phyloP scores from a whole-genome alignment of 1,140 invertebrate species.

The Eciton burchellii region DNA sequence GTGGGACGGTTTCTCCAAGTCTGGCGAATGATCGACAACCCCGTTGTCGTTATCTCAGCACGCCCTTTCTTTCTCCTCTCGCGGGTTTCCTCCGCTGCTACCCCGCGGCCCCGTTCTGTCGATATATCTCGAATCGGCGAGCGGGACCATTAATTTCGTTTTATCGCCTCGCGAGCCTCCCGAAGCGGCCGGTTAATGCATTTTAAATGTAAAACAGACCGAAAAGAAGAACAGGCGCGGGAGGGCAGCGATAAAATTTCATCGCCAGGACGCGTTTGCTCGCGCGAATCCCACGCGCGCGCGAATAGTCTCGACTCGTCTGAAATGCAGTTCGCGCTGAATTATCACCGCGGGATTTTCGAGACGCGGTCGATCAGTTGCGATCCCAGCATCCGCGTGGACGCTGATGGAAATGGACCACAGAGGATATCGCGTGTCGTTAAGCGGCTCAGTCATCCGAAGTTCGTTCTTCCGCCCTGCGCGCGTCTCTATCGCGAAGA shows the following conservation, averaged over 20 bases:
- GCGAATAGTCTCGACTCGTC: not conserved
- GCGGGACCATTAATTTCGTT: constrained; percentile 85
- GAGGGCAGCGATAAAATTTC: constrained; percentile 83
- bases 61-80: constrained; percentile 54
- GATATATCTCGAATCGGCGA: constrained; percentile 83
- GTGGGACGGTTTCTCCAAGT: constrained; percentile 52
- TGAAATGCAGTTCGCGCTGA: not conserved
- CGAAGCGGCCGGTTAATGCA: constrained; percentile 82
- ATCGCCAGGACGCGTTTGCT: constrained; percentile 72
- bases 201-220: constrained; percentile 86
- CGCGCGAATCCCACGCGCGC: not conserved
- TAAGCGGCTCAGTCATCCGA: constrained; percentile 75
- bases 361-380: constrained; percentile 52
- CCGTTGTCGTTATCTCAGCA: constrained; percentile 64
- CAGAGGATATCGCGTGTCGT: constrained; percentile 71
- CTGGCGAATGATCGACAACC: constrained; percentile 40
- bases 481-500: constrained; percentile 40
- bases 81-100: not conserved
- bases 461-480: constrained; percentile 42
- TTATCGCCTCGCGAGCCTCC: constrained; percentile 83
- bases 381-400: constrained; percentile 27
- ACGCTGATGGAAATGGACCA: constrained; percentile 66
- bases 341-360: constrained; percentile 63
- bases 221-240: constrained; percentile 82
- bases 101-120: constrained; percentile 59